Percentiles rank a stretch among this genome's conserved stretches.
Evolutionary conservation across 2,113 vertebrate species (phyloP).

Genomic region (Scartelaos histophorus): DNA sequence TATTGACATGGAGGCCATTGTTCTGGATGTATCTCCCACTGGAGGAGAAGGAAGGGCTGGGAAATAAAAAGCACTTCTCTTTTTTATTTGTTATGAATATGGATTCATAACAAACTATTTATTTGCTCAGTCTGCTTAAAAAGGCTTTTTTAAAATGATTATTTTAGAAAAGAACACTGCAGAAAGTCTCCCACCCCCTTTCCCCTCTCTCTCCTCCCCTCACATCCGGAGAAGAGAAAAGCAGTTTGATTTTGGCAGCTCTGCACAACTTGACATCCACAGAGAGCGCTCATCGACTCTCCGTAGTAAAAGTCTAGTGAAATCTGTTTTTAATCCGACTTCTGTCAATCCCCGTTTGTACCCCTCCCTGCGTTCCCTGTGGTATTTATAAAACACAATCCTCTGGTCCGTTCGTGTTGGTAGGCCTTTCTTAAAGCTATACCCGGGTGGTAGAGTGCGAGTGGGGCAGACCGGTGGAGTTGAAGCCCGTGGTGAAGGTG

Average conservation of each 20-base stretch:
- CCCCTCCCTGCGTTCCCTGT: constrained; percentile 49
- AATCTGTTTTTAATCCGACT: constrained; percentile 72
- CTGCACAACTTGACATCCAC: constrained; percentile 80
- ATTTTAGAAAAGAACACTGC: constrained; percentile 80
- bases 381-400: constrained; percentile 80
- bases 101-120: constrained; percentile 71
- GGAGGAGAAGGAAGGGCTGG: constrained; percentile 67
- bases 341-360: constrained; percentile 46
- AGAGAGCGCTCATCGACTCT: constrained; percentile 72
- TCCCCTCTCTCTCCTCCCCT: constrained; percentile 10
- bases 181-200: constrained; percentile 63
- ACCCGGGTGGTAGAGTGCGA: constrained; percentile 99
- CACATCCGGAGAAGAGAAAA: constrained; percentile 57
- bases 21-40: constrained; percentile 72
- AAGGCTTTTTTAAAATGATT: constrained; percentile 82
- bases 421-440: constrained; percentile 85
- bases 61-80: constrained; percentile 84
- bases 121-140: constrained; percentile 78
- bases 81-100: constrained; percentile 76
- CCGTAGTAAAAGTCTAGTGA: constrained; percentile 75
- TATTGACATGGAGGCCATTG: constrained; percentile 74
- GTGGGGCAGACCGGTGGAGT: constrained; percentile 95
- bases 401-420: constrained; percentile 45
- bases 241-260: constrained; percentile 83
- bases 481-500: constrained; percentile 96